Percentiles rank a stretch among this genome's conserved stretches.
Conservation (phyloP, 2,888 invertebrate species). For the Eristalis intricaria region DNA sequence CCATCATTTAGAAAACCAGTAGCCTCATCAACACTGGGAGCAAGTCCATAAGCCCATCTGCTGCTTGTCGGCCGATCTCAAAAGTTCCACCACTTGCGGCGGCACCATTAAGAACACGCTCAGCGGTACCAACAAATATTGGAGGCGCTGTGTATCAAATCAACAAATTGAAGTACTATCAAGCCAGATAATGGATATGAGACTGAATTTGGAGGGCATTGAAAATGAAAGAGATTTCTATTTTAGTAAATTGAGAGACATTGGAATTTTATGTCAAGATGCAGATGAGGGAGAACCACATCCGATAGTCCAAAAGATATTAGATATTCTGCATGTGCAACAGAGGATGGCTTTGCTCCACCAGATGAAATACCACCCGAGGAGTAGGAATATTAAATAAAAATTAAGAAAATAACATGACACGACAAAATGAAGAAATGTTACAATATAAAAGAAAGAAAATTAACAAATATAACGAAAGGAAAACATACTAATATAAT, state of each 20-base stretch:
- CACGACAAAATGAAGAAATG: slow-evolving; percentile 61
- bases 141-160: slow-evolving; percentile 78
- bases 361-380: slow-evolving; percentile 89
- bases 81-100: slow-evolving; percentile 80
- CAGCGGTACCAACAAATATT: slow-evolving; percentile 75
- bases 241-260: slow-evolving; percentile 98
- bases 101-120: slow-evolving; percentile 74
- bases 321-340: slow-evolving; percentile 99
- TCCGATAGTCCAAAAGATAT: slow-evolving; percentile 93
- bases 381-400: slow-evolving; percentile 81
- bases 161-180: slow-evolving; percentile 81
- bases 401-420: slow-evolving; percentile 65
- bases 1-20: slow-evolving; percentile 76
- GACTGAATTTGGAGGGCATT: slow-evolving; percentile 94
- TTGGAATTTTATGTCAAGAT: slow-evolving; percentile 99
- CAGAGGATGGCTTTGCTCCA: slow-evolving; percentile 98
- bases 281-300: slow-evolving; percentile 89
- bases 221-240: slow-evolving; percentile 99
- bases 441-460: slow-evolving; percentile 43
- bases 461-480: slow-evolving; percentile 13
- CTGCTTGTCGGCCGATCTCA: slow-evolving; percentile 79
- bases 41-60: slow-evolving; percentile 74
- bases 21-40: slow-evolving; percentile 71
- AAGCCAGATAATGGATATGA: slow-evolving; percentile 88
- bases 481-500: slow-evolving; percentile 42